These are phyloP conservation scores for Tachycineta bicolor DNA, from an alignment of 2,113 vertebrate species.

Conservation along the genomic window DNA sequence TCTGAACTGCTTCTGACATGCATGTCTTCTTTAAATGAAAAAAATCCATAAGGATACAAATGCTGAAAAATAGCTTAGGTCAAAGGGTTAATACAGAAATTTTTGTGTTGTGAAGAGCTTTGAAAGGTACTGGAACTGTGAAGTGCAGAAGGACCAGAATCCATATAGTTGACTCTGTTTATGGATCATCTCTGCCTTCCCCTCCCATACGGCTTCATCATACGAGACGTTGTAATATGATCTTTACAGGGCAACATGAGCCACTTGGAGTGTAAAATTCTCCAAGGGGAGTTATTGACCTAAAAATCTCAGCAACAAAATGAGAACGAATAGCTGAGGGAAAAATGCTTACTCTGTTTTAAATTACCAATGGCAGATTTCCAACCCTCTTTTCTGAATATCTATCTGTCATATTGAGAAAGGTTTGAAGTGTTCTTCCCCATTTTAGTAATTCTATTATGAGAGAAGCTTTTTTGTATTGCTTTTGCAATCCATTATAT, in stretches of 20 bases:
- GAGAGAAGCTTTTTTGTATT: neutral
- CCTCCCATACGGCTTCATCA: neutral
- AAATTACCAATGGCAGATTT: constrained; percentile 3
- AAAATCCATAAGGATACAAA: neutral
- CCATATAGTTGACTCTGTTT: neutral
- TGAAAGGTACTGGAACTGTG: neutral
- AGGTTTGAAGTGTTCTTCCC: neutral
- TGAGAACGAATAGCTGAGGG: neutral
- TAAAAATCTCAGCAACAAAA: neutral
- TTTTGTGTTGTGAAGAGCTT: neutral
- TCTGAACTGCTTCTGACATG: neutral
- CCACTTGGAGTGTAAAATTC: constrained; percentile 3
- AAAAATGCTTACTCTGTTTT: neutral
- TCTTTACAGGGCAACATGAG: neutral
- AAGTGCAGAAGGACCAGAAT: neutral
- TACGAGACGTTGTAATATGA: neutral
- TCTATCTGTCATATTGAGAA: neutral
- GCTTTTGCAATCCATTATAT: neutral
- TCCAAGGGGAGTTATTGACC: neutral
- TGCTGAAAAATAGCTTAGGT: neutral
- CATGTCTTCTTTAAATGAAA: neutral
- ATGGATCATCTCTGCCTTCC: neutral
- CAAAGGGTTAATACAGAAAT: neutral
- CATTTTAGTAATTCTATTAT: neutral
- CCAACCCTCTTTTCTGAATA: neutral